Base-by-base conservation (phyloP, 1,140 invertebrate species). In the Matsumurasca onukii region DNA sequence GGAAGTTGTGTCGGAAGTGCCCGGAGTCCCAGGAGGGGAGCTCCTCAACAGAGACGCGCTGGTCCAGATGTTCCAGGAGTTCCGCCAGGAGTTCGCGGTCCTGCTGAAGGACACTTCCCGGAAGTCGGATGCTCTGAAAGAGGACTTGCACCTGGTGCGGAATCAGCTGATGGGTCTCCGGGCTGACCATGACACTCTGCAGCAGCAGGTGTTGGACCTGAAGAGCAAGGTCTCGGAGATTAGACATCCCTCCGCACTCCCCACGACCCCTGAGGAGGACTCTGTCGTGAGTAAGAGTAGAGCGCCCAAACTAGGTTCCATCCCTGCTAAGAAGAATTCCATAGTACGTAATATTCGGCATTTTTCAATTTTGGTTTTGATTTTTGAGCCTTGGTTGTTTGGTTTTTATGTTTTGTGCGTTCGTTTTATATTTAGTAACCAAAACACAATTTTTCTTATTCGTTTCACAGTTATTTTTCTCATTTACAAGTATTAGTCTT, bases 201-300 rank as follows among this genome's bases (percentile, higher is more conserved):
- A 27, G 22, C 55, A 59, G 55, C 5, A 22, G 2, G 2, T 59
- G 13, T 12, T 3, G 3, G 55, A 59, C 24, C 55, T 59, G 24
- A 59, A 59, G 55, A 9, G 2, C 55, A 59, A 59, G 55, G 55
- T 59, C 25, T 12, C 15, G 5, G 55, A 59, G 24, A 22, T 59
- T 5, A 22, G 55, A 13, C 25, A 25, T 59, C 55, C 55, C 22
- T 29, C 55, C 15, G 30, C 2, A 9, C 55, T 59, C 5, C 55
- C 55, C 25, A 29, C 55, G 2, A 59, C 55, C 25, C 55, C 55
- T 3, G 55, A 59, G n/a, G 55, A 59, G 55, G 30, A 27, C 55
- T 59, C 55, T 59, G 55, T 59, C 25, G 55, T 59, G 55, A 59
- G 55, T 59, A 59, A 59, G 55, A 59, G 55, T 59, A 59, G 49